phyloP scores from a whole-genome alignment of 2,113 vertebrate genomes.

The Sitta europaea region DNA sequence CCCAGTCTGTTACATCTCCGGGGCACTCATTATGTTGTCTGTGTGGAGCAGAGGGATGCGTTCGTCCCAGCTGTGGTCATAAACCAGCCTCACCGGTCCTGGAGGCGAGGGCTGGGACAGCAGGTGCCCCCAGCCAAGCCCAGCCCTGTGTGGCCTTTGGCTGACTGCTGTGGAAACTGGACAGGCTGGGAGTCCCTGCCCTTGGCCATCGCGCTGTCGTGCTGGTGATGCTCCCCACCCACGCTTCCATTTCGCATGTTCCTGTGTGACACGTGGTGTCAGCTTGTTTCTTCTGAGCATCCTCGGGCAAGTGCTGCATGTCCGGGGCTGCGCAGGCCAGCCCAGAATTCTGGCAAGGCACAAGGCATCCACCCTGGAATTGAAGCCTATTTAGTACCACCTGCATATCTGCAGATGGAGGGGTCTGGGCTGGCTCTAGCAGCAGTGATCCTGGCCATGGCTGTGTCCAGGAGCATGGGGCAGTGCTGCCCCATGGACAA shows the following conservation, averaged over 20 bases:
- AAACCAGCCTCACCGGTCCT: not conserved
- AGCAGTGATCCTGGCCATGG: fast-evolving
- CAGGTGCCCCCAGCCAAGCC: not conserved
- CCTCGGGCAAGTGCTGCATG: fast-evolving
- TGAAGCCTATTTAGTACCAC: not conserved
- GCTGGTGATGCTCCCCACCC: not conserved
- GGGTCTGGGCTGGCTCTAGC: not conserved
- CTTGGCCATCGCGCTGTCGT: not conserved
- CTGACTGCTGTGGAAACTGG: not conserved
- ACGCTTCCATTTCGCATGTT: not conserved
- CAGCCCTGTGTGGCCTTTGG: not conserved
- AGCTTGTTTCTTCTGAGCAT: not conserved
- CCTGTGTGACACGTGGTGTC: not conserved
- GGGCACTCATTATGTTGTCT: not conserved
- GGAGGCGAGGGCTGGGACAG: not conserved
- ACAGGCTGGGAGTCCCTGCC: not conserved
- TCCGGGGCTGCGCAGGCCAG: not conserved
- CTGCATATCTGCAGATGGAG: fast-evolving
- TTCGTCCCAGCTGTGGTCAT: not conserved
- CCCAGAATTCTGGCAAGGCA: fast-evolving
- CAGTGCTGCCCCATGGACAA: fast-evolving
- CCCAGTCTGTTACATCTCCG: fast-evolving
- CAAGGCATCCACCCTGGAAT: fast-evolving
- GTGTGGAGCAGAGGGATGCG: not conserved
- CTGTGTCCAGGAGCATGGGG: fast-evolving